Base-by-base conservation (phyloP, 2,888 invertebrate genomes). In the Incurvaria masculella region DNA sequence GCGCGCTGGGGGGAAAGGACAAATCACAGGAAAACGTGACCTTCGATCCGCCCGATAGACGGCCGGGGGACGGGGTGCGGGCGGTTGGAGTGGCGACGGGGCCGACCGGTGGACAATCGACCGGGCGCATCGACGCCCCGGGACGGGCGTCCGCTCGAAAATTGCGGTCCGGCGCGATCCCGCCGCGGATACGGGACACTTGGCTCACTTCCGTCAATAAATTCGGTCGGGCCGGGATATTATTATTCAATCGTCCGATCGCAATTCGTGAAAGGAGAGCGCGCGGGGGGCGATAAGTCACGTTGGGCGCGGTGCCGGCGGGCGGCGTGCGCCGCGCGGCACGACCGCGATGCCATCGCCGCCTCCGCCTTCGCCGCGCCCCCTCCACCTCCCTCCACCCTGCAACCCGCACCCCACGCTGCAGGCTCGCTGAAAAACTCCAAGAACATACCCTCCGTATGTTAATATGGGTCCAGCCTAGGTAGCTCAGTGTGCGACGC, bases 241-340 rank as follows among this genome's bases (percentile, higher is more conserved):
- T 75, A 75, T 75, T 74, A 76, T 76, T 76, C 75, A 76, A 76
- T 76, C 76, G 72, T 66, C 66, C 70, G 70, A 76, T 76, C 76
- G 14, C 33, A 33, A 33, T 33, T 33, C 33, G 33, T 14, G 14
- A 33, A 33, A 33, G 69, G 68, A 69, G 75, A 73, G 72, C 70
- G 71, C 72, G 69, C 67, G 67, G 67, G 69, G 65, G 72, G 72
- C 74, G 72, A 74, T 75, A 74, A 76, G 75, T 76, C 74, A 75
- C 69, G 68, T 72, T 71, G 66, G n/a, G 72, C 72, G 68, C 72
- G 66, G 68, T 67, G 75, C 75, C 75, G 73, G 68, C 72, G 76
- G 75, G 65, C 65, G 70, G 72, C 75, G 73, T 74, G 74, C 73
- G 73, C 71, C 65, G 70, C 66, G 71, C 72, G 74, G 74, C 74